These are phyloP conservation scores for Heterochromis multidens DNA, from an alignment of 2,113 vertebrate genomes.

Conservation along the genomic window DNA sequence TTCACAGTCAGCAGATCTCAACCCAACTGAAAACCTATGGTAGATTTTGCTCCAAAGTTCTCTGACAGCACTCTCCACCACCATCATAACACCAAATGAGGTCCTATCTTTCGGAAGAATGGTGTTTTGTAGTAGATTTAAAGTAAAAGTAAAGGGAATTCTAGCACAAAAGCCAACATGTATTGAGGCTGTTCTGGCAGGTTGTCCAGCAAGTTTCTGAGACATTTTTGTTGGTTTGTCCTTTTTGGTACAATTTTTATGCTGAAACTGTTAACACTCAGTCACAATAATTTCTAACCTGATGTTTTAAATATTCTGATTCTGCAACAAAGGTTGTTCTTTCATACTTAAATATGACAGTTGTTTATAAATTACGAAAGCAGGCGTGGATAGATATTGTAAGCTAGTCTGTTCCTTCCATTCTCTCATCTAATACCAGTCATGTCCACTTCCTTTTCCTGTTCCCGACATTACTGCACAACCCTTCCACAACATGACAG, in stretches of 20 bases:
- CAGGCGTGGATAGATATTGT: slow-evolving; percentile 66
- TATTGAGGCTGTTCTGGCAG: too few relatives aligned
- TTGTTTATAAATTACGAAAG: slow-evolving; percentile 64
- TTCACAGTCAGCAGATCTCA: background rate
- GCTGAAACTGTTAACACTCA: background rate
- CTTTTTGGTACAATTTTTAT: background rate
- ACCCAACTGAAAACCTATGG: background rate
- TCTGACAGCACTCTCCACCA: background rate
- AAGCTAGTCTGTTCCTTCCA: slow-evolving; percentile 61
- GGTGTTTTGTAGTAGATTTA: background rate
- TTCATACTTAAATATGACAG: slow-evolving; percentile 45
- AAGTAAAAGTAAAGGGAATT: background rate
- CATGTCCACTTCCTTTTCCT: slow-evolving; percentile 79
- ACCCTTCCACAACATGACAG: slow-evolving; percentile 66
- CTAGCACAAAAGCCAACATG: background rate
- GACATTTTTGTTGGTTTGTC: background rate
- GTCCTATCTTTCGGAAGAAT: background rate
- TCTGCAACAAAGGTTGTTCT: slow-evolving; percentile 5
- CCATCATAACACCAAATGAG: background rate
- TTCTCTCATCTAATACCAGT: slow-evolving; percentile 71
- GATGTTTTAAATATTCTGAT: slow-evolving; percentile 8
- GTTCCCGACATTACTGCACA: slow-evolving; percentile 61
- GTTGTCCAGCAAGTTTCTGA: background rate
- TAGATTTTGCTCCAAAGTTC: background rate
- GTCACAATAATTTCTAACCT: background rate